These are phyloP conservation scores for Rhabditophanes sp. DNA, from an alignment of 2,888 invertebrate genomes.

Conservation along the genomic window DNA sequence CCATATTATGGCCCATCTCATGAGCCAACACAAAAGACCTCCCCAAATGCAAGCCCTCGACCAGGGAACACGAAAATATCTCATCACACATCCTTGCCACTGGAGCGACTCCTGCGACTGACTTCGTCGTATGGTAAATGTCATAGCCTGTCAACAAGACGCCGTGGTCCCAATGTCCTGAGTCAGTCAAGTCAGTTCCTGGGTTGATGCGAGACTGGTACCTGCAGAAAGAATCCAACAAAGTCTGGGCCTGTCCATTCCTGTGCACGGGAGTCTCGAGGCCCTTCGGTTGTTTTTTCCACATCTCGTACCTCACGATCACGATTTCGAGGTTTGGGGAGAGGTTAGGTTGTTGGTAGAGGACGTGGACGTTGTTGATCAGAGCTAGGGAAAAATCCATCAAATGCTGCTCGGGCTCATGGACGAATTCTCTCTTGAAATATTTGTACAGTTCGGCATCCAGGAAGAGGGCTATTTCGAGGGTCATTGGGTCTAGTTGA, in stretches of 20 bases:
- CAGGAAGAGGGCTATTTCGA: conserved; percentile 40
- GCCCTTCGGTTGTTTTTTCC: conserved; percentile 39
- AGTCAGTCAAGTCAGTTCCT: conserved; percentile 39
- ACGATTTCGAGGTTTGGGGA: conserved; percentile 40
- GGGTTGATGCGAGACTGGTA: conserved; percentile 41
- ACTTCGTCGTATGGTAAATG: conserved; percentile 43
- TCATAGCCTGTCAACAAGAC: conserved; percentile 42
- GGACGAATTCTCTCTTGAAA: conserved; percentile 26
- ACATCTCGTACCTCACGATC: conserved; percentile 42
- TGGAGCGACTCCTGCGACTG: conserved; percentile 44
- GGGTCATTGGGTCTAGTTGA: conserved; percentile 40
- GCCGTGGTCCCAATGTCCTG: conserved; percentile 43
- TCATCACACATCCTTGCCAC: conserved; percentile 44
- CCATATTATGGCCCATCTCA: conserved; percentile 45
- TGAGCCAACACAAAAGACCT: conserved; percentile 43
- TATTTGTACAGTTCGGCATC: conserved; percentile 40
- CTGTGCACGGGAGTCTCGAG: conserved; percentile 32
- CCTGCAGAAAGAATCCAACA: conserved; percentile 39
- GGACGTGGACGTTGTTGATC: conserved; percentile 42
- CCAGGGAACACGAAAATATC: conserved; percentile 39
- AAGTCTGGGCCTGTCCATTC: conserved; percentile 42
- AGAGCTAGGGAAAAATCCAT: conserved; percentile 41
- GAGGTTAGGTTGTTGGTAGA: conserved; percentile 35
- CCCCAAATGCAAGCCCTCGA: conserved; percentile 43
- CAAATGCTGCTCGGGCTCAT: conserved; percentile 39